These are phyloP conservation scores for Dione vanillae DNA, from an alignment of 2,888 invertebrate genomes.

Conservation along the genomic window DNA sequence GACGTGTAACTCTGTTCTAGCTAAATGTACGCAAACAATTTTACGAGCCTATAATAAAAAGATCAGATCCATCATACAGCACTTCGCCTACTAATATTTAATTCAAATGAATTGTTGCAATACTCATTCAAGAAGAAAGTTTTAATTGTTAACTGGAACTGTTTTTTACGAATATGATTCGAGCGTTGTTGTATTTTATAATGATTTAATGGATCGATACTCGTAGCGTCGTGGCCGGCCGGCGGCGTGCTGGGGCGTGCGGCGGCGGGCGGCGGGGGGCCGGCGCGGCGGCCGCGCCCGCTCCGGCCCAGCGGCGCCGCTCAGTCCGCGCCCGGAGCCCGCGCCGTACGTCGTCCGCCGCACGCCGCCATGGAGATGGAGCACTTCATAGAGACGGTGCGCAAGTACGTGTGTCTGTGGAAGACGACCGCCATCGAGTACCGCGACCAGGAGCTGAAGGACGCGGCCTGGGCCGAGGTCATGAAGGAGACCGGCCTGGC, in stretches of 20 bases:
- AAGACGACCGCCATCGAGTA: slow-evolving; percentile 79
- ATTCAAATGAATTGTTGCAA: too few relatives aligned
- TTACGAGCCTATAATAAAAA: too few relatives aligned
- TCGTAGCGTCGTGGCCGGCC: neutral
- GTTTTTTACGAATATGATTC: neutral
- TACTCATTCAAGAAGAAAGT: too few relatives aligned
- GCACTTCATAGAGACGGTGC: slow-evolving; percentile 75
- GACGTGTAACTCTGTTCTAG: too few relatives aligned
- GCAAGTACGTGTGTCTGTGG: slow-evolving; percentile 79
- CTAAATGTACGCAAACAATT: too few relatives aligned
- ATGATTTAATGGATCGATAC: neutral
- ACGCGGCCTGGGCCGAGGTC: slow-evolving; percentile 79
- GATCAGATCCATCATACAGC: too few relatives aligned
- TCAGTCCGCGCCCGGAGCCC: slow-evolving; percentile 49
- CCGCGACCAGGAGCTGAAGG: slow-evolving; percentile 80
- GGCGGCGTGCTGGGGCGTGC: slow-evolving; percentile 2
- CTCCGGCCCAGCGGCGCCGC: slow-evolving; percentile 43
- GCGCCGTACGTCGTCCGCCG: slow-evolving; percentile 46
- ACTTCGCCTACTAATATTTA: too few relatives aligned
- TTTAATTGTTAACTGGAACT: neutral
- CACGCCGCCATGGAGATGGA: slow-evolving; percentile 63
- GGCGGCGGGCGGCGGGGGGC: slow-evolving; percentile 41
- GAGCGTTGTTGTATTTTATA: neutral
- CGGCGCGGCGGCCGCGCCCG: slow-evolving; percentile 43
- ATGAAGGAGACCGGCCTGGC: slow-evolving; percentile 77